Evolutionary conservation across 2,888 invertebrate species (phyloP), one percentile per base, ranked within the genome.

Genomic region (Sialis fuliginosa): DNA sequence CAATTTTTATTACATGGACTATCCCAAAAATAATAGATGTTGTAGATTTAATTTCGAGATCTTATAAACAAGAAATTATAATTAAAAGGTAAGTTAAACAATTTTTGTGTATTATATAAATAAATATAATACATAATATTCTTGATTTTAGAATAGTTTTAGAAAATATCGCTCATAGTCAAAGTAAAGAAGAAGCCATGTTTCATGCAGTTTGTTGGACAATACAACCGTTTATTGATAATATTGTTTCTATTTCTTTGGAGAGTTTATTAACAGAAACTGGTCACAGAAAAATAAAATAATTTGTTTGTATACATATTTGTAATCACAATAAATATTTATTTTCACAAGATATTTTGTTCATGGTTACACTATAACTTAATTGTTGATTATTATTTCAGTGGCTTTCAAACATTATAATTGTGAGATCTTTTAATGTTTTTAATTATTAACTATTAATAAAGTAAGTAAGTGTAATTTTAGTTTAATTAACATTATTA

Each of bases 141-240:
- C n/a, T 7, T 39, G 32, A 8, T 34, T 51, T 58, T 58, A 47
- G 47, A 30, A 42, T 37, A 45, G 58, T 70, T 39, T 54, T 62
- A 31, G 63, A 67, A 55, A 67, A 67, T 55, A 61, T 71, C 42
- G 67, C 67, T 9, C 66, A 68, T 55, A 56, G 61, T 6, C 57
- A 54, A 45, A 60, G 57, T 46, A 60, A 64, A 49, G 55, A 62
- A 49, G 60, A 62, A 40, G 57, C 63, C 7, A 66, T 69, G 66
- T 67, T 68, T 54, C 62, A 65, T 52, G 63, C 64, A 37, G 58
- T 65, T 8, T 58, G 61, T 40, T 72, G 71, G 71, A 59, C 64
- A 2, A 65, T 69, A 54, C 67, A 70, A 53, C 58, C 62, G 9
- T 60, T 65, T 53, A 59, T 71, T 39, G 58, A 56, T n/a, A 51